Base-by-base conservation (phyloP, 2,797 vertebrate genomes). In the Macrochelys suwanniensis region DNA sequence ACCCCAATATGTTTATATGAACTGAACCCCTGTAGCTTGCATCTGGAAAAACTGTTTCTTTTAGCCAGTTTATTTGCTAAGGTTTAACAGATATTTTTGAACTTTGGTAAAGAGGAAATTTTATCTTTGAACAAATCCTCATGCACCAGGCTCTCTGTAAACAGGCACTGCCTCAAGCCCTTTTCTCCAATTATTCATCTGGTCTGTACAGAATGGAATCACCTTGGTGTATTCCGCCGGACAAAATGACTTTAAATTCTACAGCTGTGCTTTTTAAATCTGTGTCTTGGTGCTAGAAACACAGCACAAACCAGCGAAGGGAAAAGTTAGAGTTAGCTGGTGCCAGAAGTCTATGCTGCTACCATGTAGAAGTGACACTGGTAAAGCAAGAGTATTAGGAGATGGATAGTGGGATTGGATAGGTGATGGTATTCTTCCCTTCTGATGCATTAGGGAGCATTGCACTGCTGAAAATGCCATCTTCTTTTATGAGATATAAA, bases 61-160 rank as follows among this genome's bases (percentile, higher is more conserved):
- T 92, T 87, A 84, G 77, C 71, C 59, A 84, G 80, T 95, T 94
- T 97, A 88, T 98, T 98, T 98, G 96, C 95, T 96, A 97, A 93
- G 95, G 80, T 96, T 98, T 98, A 96, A 93, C 97, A 95, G 92
- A 77, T 93, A 94, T 97, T 98, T 96, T 96, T 96, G 92, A 96
- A 93, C 95, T 97, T 97, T 96, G 94, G 89, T 88, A 57, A 97
- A 93, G 94, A 97, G 96, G 98, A 98, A 97, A 93, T 95, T 93
- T 96, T 92, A 68, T 91, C 97, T 97, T 79, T 54, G 80, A 97
- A 91, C 92, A 97, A 97, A 96, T 91, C 95, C 89, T 95, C 54
- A 25, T 0, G 3, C 74, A 12, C 79, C 28, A 61, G 65, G 78
- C 93, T 93, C 92, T 95, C 93, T 96, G 92, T 93, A 97, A 97